Evolutionary conservation across 2,113 vertebrate species (phyloP), one percentile per base, ranked within the genome.

Genomic region (western clawed frog (Xenopus tropicalis)): DNA sequence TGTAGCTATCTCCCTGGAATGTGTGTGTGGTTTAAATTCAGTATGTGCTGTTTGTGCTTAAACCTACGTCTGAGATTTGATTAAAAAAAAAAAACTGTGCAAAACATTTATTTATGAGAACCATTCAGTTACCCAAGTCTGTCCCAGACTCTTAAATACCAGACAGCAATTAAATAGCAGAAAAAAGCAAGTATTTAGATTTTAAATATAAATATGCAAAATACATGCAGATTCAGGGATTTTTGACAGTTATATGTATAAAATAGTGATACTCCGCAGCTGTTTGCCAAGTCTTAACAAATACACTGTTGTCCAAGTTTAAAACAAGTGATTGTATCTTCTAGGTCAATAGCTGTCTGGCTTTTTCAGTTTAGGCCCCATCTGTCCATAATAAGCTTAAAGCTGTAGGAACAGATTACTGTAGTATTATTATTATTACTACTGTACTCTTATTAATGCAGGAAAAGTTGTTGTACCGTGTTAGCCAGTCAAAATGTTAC

Each of bases 181-280:
- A 59, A 59, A 59, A 24, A 21, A 59, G 57, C 57, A 59, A 24
- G 22, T 23, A 23, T 59, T 59, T 59, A 23, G 57, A 59, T 59
- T 59, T 22, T 59, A 24, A 9, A 22, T 59, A 11, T 59, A 24
- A 22, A 59, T 59, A 59, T 59, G 57, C 57, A 59, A 23, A 24
- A 23, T 23, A 17, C 57, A 23, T 17, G 21, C 17, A 59, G 21
- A 59, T 23, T 11, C 20, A 20, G n/a, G n/a, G 3, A 54, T 20
- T 54, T 54, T 9, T n/a, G 16, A 17, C 8, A 54, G 52, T 54
- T 37, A 54, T 7, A 54, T 20, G 52, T 14, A 54, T 54, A 37
- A 37, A 8, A 4, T 29, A 2, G 29, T 37, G 2, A 37, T 54
- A n/a, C 10, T 12, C 10, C n/a, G 52, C 52, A 54, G 52, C 52